Evolutionary conservation across 2,113 vertebrate species (phyloP).

Genomic region (Malurus cyaneus): DNA sequence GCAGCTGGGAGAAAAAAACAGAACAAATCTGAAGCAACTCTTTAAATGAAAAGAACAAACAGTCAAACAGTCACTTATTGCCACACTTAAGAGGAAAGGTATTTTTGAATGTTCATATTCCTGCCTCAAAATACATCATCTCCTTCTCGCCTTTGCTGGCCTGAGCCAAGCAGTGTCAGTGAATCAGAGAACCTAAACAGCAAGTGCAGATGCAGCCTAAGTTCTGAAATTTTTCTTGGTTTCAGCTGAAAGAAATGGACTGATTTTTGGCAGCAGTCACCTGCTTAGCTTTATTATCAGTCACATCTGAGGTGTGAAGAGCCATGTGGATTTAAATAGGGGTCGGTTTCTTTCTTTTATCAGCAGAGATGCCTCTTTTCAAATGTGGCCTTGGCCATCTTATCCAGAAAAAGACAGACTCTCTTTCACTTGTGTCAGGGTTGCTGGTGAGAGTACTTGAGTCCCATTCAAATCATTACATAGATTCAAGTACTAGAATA

Average conservation of each 20-base stretch:
- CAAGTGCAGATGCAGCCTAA: not conserved
- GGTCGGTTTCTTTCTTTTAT: not conserved
- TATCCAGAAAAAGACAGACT: not conserved
- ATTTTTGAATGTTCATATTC: not conserved
- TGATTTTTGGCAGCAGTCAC: not conserved
- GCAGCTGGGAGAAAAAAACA: not conserved
- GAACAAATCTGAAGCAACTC: conserved; percentile 10
- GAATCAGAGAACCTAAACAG: not conserved
- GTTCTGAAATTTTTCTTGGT: not conserved
- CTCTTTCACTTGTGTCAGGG: not conserved
- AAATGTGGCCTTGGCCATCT: not conserved
- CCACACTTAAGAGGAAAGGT: not conserved
- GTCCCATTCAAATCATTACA: not conserved
- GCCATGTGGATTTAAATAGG: not conserved
- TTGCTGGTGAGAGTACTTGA: not conserved
- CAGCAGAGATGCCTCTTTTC: not conserved
- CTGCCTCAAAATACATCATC: not conserved
- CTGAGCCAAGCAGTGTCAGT: not conserved
- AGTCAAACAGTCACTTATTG: not conserved
- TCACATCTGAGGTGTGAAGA: not conserved
- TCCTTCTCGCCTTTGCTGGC: not conserved
- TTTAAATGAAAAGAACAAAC: not conserved
- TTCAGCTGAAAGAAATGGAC: not conserved
- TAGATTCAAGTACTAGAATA: not conserved
- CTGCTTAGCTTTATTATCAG: not conserved